Conservation (phyloP, 2,888 invertebrate genomes). For the Campopleginae sp. region DNA sequence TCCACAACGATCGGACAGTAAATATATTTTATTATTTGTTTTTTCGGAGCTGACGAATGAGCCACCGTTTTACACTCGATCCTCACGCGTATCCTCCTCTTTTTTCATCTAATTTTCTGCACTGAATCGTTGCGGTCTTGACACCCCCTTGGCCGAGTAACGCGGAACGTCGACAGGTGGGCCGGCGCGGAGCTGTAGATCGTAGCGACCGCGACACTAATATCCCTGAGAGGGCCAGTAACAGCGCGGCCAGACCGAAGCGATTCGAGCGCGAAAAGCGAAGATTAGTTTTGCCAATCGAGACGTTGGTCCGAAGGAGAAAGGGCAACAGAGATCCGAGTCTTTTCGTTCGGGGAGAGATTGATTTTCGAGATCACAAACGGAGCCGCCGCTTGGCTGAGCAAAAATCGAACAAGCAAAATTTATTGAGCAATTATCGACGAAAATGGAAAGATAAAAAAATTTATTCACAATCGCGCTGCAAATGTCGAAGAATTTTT, state of each 20-base stretch:
- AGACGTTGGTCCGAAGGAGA: conserved; percentile 3
- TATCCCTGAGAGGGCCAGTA: conserved; percentile 2
- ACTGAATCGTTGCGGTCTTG: conserved; percentile 58
- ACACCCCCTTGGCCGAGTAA: conserved; percentile 36
- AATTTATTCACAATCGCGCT: not conserved
- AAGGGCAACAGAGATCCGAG: not conserved
- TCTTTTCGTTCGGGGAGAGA: conserved; percentile 5
- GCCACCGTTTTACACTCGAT: conserved; percentile 55
- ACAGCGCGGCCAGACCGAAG: conserved; percentile 28
- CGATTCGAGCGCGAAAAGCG: conserved; percentile 60
- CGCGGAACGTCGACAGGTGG: conserved; percentile 58
- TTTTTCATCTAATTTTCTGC: conserved; percentile 48
- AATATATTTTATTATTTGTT: conserved; percentile 35
- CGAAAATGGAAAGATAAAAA: not conserved
- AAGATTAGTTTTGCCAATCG: conserved; percentile 62
- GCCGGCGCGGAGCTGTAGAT: conserved; percentile 5
- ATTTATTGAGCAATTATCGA: not conserved
- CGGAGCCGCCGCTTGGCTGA: not conserved
- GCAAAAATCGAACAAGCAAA: not conserved
- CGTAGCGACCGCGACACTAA: conserved; percentile 35
- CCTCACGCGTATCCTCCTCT: conserved; percentile 31
- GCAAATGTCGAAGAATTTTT: not conserved
- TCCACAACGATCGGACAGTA: not conserved
- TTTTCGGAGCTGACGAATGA: conserved; percentile 26
- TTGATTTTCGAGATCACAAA: conserved; percentile 9